Evolutionary conservation across 1,140 invertebrate species (phyloP), one percentile per base, ranked within the genome.

Genomic region (Heliconius congener): DNA sequence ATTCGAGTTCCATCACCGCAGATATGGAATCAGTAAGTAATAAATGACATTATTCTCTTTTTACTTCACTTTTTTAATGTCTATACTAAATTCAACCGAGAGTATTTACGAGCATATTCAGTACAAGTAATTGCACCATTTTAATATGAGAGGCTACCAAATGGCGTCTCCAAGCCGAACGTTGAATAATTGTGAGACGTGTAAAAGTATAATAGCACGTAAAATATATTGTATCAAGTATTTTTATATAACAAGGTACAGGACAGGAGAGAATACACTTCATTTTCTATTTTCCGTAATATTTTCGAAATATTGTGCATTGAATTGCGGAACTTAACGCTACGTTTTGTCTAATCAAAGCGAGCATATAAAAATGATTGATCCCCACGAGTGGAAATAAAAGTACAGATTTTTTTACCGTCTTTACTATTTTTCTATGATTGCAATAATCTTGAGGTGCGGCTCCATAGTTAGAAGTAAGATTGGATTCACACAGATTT

Each of bases 161-260:
- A 66, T 66, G 60, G 60, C 27, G 60, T 66, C 27, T 30, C 60
- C 23, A 30, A 66, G 9, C 23, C 9, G 60, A 66, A 66, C 27
- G 23, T 30, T 30, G 27, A 66, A 66, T 66, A 46, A 46, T 46
- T 46, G 27, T 66, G 37, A 27, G 37, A 60, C 34, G 19, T 75
- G 19, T 75, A 37, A 75, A 66, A 66, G 42, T 66, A 75, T 75
- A 60, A 75, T 37, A 60, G 55, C 74, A 57, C 74, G 55, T 75
- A 66, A 75, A 75, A 60, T 75, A 18, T 66, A 27, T 39, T 19
- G 42, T 16, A 8, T 55, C 23, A 66, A 2, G 60, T 30, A 66
- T 6, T 66, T 66, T 16, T 66, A 66, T 27, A 46, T 46, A 46
- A 46, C 13, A 5, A 46, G 42, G 13, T 46, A 46, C 34, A 34